Conservation (phyloP, 2,888 invertebrate genomes). For the Sminthurinus aureus region DNA sequence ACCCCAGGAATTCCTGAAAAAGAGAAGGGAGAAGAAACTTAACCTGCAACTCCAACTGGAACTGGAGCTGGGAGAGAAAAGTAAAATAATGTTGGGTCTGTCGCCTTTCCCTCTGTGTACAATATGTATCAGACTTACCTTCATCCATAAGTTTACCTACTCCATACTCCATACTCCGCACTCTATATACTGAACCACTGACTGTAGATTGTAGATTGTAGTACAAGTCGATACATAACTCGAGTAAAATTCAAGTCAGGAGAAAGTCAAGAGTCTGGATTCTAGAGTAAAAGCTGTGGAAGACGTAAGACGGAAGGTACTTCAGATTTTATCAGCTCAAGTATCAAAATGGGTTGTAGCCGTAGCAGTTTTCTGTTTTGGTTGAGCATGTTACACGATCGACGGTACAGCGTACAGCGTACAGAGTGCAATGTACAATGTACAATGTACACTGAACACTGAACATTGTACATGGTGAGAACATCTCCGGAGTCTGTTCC, state of each 20-base stretch:
- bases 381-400: too few species aligned
- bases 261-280: not conserved
- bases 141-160: too few species aligned
- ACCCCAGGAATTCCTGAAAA: not conserved
- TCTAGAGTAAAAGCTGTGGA: too few species aligned
- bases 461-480: constrained; percentile 3
- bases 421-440: not conserved
- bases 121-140: too few species aligned
- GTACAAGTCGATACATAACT: too few species aligned
- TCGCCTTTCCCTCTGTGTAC: not conserved
- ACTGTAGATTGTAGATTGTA: not conserved
- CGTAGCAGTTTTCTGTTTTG: too few species aligned
- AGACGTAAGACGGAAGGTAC: constrained; percentile 12
- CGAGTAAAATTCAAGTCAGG: constrained; percentile 26
- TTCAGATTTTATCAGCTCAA: constrained; percentile 47
- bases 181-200: not conserved
- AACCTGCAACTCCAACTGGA: not conserved
- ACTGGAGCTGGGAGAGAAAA: not conserved
- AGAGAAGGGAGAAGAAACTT: not conserved
- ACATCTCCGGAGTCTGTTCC: constrained; percentile 36
- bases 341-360: constrained; percentile 39
- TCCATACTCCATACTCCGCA: too few species aligned
- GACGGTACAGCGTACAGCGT: not conserved
- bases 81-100: not conserved
- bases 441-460: too few species aligned